Percentiles rank a stretch among this genome's conserved stretches.
Evolutionary conservation across 2,888 invertebrate genomes (phyloP).

Genomic region (Latrodectus hesperus): DNA sequence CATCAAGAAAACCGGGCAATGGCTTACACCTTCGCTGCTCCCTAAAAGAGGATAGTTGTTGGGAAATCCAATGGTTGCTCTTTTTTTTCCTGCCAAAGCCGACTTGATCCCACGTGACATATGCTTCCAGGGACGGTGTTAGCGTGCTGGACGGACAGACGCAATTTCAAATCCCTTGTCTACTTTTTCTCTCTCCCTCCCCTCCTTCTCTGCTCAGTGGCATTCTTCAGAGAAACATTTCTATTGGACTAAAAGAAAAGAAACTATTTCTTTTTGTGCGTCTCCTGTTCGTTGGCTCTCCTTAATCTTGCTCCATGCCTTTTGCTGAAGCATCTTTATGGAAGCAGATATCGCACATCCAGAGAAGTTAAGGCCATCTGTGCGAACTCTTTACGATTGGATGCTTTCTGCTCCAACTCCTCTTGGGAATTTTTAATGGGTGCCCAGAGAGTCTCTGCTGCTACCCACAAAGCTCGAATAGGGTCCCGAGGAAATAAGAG

Average conservation of each 20-base stretch:
- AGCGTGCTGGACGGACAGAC: slow-evolving; percentile 27
- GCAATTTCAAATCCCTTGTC: slow-evolving; percentile 41
- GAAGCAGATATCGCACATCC: too few species aligned
- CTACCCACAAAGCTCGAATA: too few species aligned
- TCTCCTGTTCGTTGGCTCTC: too few species aligned
- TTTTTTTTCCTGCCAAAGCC: slow-evolving; percentile 29
- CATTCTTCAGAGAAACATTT: slow-evolving; percentile 4
- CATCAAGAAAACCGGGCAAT: slow-evolving; percentile 17
- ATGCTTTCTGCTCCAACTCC: too few species aligned
- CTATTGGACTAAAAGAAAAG: neutral
- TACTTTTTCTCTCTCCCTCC: slow-evolving; percentile 22
- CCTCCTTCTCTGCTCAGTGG: slow-evolving; percentile 32
- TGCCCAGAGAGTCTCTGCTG: too few species aligned
- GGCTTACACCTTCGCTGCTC: neutral
- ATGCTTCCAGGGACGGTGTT: slow-evolving; percentile 36
- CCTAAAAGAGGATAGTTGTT: slow-evolving; percentile 11
- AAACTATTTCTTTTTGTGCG: too few species aligned
- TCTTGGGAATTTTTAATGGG: too few species aligned
- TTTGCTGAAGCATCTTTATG: too few species aligned
- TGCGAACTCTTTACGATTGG: too few species aligned
- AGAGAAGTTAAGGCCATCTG: too few species aligned
- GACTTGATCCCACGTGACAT: slow-evolving; percentile 57
- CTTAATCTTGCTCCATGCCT: too few species aligned
- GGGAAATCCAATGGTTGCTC: slow-evolving; percentile 42
- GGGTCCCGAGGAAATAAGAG: too few species aligned